Conservation (phyloP, 2,888 invertebrate genomes). For the Lamellibrachia columna region DNA sequence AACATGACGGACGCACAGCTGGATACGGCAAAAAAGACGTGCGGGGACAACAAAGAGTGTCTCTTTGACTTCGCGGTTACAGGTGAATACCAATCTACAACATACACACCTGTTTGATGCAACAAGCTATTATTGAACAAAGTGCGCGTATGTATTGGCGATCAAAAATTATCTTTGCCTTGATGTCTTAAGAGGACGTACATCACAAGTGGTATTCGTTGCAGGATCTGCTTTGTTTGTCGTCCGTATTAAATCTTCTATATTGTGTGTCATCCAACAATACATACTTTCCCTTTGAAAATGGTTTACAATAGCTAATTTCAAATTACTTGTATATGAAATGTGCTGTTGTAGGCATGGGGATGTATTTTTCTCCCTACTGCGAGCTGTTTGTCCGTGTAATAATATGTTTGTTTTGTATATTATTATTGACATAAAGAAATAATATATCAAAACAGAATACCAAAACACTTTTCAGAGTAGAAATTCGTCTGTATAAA, state of each 20-base stretch:
- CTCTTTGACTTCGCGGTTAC: conserved; percentile 21
- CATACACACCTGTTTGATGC: background rate
- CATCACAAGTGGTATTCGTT: too few species aligned
- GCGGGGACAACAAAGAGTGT: conserved; percentile 20
- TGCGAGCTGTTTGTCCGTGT: background rate
- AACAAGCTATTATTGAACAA: background rate
- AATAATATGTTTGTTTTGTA: too few species aligned
- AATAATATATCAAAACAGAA: too few species aligned
- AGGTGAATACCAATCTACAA: background rate
- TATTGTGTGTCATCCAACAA: too few species aligned
- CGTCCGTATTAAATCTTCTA: too few species aligned
- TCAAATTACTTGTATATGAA: background rate
- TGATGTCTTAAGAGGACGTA: background rate
- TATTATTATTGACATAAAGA: too few species aligned
- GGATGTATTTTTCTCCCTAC: background rate
- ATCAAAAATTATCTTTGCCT: background rate
- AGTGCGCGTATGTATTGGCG: background rate
- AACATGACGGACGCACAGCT: background rate
- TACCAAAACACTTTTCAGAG: too few species aligned
- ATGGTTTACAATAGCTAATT: too few species aligned
- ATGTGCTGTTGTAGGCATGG: background rate
- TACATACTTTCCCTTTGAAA: too few species aligned
- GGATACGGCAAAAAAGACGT: background rate
- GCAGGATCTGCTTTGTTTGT: too few species aligned
- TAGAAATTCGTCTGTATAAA: too few species aligned